phyloP scores from a whole-genome alignment of 2,888 invertebrate species.

The Melolontha melolontha region DNA sequence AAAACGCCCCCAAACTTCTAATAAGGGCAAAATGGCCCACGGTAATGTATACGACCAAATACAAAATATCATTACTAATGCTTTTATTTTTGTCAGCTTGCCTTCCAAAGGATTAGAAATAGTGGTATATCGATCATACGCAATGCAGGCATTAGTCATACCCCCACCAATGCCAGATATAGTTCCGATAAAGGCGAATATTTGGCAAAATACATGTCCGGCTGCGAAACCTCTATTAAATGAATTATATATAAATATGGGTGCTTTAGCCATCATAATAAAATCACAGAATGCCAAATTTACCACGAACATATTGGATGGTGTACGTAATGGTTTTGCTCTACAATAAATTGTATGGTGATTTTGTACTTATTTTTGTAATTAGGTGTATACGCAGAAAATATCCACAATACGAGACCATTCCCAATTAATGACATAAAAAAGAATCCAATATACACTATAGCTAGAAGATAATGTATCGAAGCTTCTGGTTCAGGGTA shows the following conservation, averaged over 20 bases:
- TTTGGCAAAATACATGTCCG: conserved; percentile 81
- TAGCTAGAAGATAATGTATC: conserved; percentile 82
- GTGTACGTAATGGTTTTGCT: conserved; percentile 79
- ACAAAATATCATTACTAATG: conserved; percentile 77
- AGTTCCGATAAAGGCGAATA: conserved; percentile 81
- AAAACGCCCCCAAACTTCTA: conserved; percentile 88
- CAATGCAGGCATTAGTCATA: conserved; percentile 87
- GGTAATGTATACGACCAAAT: conserved; percentile 85
- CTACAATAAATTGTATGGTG: conserved; percentile 61
- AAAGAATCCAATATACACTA: conserved; percentile 82
- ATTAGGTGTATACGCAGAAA: conserved; percentile 75
- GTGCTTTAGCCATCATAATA: conserved; percentile 88
- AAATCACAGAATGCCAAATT: conserved; percentile 88
- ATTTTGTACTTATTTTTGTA: neutral
- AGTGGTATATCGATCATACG: conserved; percentile 84
- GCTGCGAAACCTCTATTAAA: conserved; percentile 81
- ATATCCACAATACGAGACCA: conserved; percentile 88
- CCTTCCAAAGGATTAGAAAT: conserved; percentile 88
- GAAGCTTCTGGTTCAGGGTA: conserved; percentile 86
- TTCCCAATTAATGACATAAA: conserved; percentile 82
- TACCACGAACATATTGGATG: conserved; percentile 87
- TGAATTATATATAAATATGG: conserved; percentile 88
- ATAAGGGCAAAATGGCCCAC: conserved; percentile 82
- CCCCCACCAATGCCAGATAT: conserved; percentile 84
- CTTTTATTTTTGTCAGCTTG: conserved; percentile 83